Conservation (phyloP, 2,797 vertebrate species). For the Mallotus villosus region DNA sequence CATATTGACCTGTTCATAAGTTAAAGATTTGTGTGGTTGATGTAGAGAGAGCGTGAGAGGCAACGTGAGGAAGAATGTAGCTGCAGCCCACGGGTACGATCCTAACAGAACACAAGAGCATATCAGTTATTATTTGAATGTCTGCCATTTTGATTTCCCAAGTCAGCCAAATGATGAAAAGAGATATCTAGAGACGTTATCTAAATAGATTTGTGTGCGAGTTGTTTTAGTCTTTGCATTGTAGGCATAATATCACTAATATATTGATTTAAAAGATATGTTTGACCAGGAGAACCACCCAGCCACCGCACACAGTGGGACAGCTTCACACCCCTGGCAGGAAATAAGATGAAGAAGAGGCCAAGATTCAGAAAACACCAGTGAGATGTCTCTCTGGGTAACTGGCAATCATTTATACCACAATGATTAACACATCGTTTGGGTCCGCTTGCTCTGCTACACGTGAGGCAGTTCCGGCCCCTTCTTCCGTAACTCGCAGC, state of each 20-base stretch:
- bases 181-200: neutral
- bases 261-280: neutral
- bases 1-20: too few species aligned
- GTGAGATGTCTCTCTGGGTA: neutral
- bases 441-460: too few species aligned
- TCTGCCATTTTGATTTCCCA: constrained; percentile 44
- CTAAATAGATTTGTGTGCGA: neutral
- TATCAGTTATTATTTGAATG: constrained; percentile 14
- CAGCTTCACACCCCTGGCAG: neutral
- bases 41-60: too few species aligned
- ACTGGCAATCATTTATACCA: neutral
- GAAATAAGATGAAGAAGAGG: neutral
- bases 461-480: too few species aligned
- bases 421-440: neutral
- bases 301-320: neutral
- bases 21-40: too few species aligned
- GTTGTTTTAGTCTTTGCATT: neutral
- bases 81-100: too few species aligned
- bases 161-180: neutral
- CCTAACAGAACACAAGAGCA: neutral
- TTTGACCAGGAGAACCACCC: neutral
- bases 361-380: neutral
- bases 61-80: too few species aligned
- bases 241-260: neutral
- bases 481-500: too few species aligned